Percentiles rank a stretch among this genome's conserved stretches.
Evolutionary conservation across 2,797 vertebrate species (phyloP).

Genomic region (Todus mexicanus): DNA sequence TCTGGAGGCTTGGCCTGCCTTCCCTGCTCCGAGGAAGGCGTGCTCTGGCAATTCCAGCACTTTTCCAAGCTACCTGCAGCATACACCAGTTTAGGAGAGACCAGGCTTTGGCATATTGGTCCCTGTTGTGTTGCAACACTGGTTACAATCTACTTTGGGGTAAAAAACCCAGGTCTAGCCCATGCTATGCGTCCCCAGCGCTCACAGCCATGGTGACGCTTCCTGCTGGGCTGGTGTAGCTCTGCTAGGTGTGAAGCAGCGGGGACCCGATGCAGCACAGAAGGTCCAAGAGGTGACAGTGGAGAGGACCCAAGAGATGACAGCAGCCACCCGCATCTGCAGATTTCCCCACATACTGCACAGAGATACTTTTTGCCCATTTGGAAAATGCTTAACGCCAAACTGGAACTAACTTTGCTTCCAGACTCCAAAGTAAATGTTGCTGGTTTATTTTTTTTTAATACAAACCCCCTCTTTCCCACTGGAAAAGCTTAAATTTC

Average conservation of each 20-base stretch:
- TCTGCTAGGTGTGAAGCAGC: neutral
- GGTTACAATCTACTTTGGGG: neutral
- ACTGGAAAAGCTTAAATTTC: neutral
- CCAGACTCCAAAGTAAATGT: neutral
- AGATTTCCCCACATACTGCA: neutral
- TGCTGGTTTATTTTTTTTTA: neutral
- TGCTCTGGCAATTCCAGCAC: accelerated
- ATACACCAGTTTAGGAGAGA: neutral
- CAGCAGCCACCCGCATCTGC: neutral
- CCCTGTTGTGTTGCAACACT: neutral
- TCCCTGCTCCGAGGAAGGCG: neutral
- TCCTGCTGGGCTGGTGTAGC: accelerated
- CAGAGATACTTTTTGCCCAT: neutral
- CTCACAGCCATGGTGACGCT: accelerated
- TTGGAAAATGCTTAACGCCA: neutral
- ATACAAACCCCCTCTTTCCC: neutral
- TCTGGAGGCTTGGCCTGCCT: neutral
- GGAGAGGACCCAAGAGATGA: neutral
- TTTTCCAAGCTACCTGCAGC: neutral
- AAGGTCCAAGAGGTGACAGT: neutral
- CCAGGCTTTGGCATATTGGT: neutral
- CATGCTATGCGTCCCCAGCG: accelerated
- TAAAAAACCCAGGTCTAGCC: neutral
- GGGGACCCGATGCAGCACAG: neutral
- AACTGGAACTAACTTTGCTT: neutral